Evolutionary conservation across 1,140 invertebrate genomes (phyloP).

Genomic region (Teleopsis dalmanni): DNA sequence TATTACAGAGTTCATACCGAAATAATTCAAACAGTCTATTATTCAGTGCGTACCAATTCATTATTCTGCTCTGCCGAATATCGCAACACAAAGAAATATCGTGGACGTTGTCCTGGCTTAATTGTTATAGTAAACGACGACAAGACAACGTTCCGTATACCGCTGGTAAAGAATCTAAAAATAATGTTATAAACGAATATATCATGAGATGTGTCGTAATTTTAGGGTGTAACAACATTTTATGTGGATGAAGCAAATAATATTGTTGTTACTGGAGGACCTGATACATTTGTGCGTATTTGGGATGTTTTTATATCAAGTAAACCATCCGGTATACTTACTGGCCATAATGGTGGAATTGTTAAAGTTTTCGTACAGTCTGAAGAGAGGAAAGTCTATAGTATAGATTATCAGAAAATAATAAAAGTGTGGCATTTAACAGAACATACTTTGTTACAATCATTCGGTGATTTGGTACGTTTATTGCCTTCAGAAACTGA

Average conservation of each 20-base stretch:
- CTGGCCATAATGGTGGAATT: conserved; percentile 63
- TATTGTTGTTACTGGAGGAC: conserved; percentile 61
- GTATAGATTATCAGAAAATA: conserved; percentile 54
- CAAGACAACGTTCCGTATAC: conserved; percentile 29
- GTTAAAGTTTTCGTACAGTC: conserved; percentile 59
- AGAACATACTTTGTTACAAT: conserved; percentile 48
- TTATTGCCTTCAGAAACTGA: conserved; percentile 50
- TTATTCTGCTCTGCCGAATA: conserved; percentile 50
- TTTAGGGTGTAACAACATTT: conserved; percentile 52
- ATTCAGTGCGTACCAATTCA: conserved; percentile 50
- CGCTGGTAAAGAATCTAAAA: conserved; percentile 14
- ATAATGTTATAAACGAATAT: not conserved
- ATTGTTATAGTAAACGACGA: conserved; percentile 27
- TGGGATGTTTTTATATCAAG: conserved; percentile 69
- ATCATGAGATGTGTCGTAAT: not conserved
- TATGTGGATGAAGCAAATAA: conserved; percentile 50
- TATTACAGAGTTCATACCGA: conserved; percentile 52
- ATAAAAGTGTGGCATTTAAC: conserved; percentile 64
- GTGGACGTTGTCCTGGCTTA: conserved; percentile 28
- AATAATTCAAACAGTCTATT: conserved; percentile 57
- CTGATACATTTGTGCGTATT: conserved; percentile 60
- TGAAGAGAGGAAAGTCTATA: conserved; percentile 63
- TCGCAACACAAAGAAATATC: conserved; percentile 35
- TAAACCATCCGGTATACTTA: conserved; percentile 53
- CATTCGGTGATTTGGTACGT: conserved; percentile 53